Evolutionary conservation across 2,113 vertebrate species (phyloP), one percentile per base, ranked within the genome.

Genomic region (Panthera leo): DNA sequence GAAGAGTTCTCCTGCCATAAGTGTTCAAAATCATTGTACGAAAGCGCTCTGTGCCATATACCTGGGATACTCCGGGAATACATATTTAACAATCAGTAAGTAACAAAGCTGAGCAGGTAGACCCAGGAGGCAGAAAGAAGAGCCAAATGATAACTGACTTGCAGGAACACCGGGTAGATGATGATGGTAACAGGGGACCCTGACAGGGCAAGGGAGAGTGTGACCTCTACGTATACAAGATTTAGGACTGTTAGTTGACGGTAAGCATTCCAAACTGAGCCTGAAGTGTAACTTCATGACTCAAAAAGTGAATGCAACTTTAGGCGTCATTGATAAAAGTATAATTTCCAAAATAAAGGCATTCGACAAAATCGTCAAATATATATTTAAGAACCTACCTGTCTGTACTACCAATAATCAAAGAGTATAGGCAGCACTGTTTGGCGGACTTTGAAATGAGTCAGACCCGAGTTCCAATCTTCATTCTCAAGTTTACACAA

Each of bases 281-380:
- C 79, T 55, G 6, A 89, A n/a, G 23, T 61, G 7, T 61, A 92
- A 88, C 31, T 34, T 42, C 42, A 93, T 9, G 39, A 71, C 36
- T 96, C 83, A 78, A 70, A 91, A 82, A 73, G 51, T n/a, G 15
- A 92, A 95, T 63, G 23, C 19, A 61, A 73, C 42, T 78, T 73
- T n/a, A 91, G 67, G 31, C 11, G 82, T 70, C 45, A 67, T 48
- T 53, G 79, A 39, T 31, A 53, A 82, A 92, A 89, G 53, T 71
- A n/a, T n/a, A 87, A 73, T 53, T 92, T 93, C 36, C n/a, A 95
- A 93, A 92, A n/a, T 82, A n/a, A 95, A 67, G 78, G 2, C 71
- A 96, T 63, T 73, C 51, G 29, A 76, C 48, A 94, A 67, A 65
- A 83, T 18, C 75, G 76, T 39, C 73, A 84, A 29, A 79, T 75